A percentile compares a stretch with the other conserved stretches of the same genome.
phyloP scores from a whole-genome alignment of 2,888 invertebrate species.

The Spialia ferax region DNA sequence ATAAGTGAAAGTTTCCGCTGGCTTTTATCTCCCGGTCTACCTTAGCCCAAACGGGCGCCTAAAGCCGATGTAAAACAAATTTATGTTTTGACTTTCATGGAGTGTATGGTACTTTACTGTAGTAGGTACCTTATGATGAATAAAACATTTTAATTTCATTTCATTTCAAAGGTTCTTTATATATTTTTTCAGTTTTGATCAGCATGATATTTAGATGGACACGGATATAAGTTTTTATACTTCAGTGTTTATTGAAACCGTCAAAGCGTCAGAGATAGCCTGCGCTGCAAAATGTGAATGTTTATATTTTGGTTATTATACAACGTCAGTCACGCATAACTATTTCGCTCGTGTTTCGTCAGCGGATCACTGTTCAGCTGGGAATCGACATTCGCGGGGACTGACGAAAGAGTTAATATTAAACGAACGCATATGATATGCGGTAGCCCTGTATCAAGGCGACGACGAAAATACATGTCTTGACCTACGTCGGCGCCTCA shows the following conservation, averaged over 20 bases:
- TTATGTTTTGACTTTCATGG: no score
- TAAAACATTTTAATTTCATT: no score
- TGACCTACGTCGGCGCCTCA: slow-evolving; percentile 75
- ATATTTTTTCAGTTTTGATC: not conserved
- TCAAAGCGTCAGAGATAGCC: slow-evolving; percentile 38
- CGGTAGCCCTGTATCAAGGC: slow-evolving; percentile 84
- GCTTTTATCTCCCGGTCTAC: no score
- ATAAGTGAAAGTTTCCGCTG: no score
- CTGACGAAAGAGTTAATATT: slow-evolving; percentile 83
- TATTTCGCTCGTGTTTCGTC: slow-evolving; percentile 44
- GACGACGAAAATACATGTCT: slow-evolving; percentile 80
- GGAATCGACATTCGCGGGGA: slow-evolving; percentile 56
- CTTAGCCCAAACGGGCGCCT: no score
- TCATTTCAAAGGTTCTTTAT: no score
- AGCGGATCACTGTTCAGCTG: slow-evolving; percentile 40
- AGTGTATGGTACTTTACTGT: no score
- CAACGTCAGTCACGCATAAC: slow-evolving; percentile 41
- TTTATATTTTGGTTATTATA: slow-evolving; percentile 41
- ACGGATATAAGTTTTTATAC: slow-evolving; percentile 32
- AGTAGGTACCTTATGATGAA: no score
- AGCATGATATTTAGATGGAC: slow-evolving; percentile 9
- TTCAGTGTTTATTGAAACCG: slow-evolving; percentile 39
- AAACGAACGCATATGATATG: slow-evolving; percentile 75
- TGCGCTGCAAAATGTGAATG: slow-evolving; percentile 28
- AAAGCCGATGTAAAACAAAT: no score